A percentile compares a stretch with the other conserved stretches of the same genome.
Conservation (phyloP, 2,113 vertebrate species). For the Neoarius graeffei region DNA sequence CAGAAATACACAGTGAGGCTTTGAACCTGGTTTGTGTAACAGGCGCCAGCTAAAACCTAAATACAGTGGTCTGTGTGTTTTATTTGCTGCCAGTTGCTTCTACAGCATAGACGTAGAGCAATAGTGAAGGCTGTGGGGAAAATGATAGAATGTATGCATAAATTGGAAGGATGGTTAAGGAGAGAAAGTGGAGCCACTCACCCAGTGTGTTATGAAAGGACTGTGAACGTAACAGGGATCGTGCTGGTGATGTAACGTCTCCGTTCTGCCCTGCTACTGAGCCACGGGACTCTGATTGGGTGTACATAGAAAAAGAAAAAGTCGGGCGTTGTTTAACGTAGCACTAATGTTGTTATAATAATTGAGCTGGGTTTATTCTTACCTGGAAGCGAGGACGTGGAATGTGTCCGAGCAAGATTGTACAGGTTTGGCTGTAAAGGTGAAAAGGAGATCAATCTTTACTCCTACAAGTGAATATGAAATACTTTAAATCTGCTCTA, state of each 20-base stretch:
- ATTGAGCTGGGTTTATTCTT: slow-evolving; percentile 33
- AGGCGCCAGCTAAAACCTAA: slow-evolving; percentile 64
- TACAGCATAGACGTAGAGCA: neutral
- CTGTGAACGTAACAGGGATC: slow-evolving; percentile 66
- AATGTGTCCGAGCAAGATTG: slow-evolving; percentile 72
- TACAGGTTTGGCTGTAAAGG: slow-evolving; percentile 76
- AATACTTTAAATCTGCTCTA: neutral
- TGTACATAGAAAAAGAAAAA: neutral
- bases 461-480: too few relatives aligned
- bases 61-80: slow-evolving; percentile 34
- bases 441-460: slow-evolving; percentile 18
- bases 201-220: slow-evolving; percentile 72
- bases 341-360: neutral
- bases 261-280: slow-evolving; percentile 55
- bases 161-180: neutral
- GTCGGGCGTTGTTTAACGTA: neutral
- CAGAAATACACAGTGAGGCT: slow-evolving; percentile 65
- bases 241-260: slow-evolving; percentile 64
- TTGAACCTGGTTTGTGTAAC: slow-evolving; percentile 64
- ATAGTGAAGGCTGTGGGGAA: neutral
- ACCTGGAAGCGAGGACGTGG: slow-evolving; percentile 82
- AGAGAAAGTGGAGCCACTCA: slow-evolving; percentile 50
- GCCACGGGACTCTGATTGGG: slow-evolving; percentile 66
- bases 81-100: slow-evolving; percentile 24
- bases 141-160: too few relatives aligned